Conservation (phyloP, 2,113 vertebrate genomes). For the Hemiscyllium ocellatum region DNA sequence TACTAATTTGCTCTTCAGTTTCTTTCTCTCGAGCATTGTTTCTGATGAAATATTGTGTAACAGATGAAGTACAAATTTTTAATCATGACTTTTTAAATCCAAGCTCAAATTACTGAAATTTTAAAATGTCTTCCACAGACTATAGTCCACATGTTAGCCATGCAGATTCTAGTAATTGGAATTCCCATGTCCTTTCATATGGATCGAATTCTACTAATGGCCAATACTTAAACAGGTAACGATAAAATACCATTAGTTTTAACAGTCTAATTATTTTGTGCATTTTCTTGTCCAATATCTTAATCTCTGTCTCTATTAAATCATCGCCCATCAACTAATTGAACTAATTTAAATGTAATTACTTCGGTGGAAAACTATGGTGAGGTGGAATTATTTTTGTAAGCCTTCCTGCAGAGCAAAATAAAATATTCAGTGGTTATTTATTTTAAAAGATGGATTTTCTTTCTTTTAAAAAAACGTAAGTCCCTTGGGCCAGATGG, state of each 20-base stretch:
- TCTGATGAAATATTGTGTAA: not conserved
- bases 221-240: conserved; percentile 74
- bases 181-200: conserved; percentile 55
- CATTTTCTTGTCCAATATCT: not conserved
- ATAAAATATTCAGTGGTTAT: not conserved
- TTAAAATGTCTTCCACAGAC: conserved; percentile 54
- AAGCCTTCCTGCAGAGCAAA: not conserved
- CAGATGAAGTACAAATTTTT: not conserved
- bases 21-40: not conserved
- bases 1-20: not conserved
- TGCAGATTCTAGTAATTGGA: conserved; percentile 76
- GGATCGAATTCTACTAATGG: conserved; percentile 75
- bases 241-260: not conserved
- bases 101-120: not conserved
- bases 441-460: not conserved
- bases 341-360: not conserved
- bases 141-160: conserved; percentile 79
- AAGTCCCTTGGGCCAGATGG: not conserved
- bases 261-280: not conserved
- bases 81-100: no score
- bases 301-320: not conserved
- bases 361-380: not conserved
- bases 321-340: not conserved
- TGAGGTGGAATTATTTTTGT: not conserved
- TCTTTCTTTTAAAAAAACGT: not conserved